Conservation (phyloP, 2,113 vertebrate genomes). For the Psittacara wagleri region DNA sequence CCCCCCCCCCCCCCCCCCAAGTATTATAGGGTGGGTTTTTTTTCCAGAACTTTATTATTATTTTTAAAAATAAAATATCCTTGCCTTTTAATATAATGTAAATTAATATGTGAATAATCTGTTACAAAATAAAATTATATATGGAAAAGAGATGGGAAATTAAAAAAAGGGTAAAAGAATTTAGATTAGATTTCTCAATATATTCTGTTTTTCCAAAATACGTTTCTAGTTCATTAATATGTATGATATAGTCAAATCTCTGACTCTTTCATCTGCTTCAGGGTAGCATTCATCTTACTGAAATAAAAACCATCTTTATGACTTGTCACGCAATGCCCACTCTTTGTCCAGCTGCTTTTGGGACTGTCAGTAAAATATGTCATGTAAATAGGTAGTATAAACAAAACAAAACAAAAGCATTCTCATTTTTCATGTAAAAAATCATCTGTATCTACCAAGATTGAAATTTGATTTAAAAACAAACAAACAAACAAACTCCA, state of each 20-base stretch:
- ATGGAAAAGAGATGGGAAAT: not conserved
- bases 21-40: accelerated
- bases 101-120: not conserved
- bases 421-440: not conserved
- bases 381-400: not conserved
- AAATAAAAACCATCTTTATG: not conserved
- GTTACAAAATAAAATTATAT: not conserved
- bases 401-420: not conserved
- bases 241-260: not conserved
- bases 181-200: not conserved
- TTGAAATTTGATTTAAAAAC: not conserved
- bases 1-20: too few species aligned
- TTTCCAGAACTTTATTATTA: not conserved
- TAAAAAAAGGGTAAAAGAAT: not conserved
- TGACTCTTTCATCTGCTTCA: not conserved
- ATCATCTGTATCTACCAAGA: not conserved
- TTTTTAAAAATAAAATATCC: not conserved
- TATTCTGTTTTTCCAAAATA: not conserved
- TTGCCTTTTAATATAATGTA: not conserved
- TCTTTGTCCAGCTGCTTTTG: not conserved
- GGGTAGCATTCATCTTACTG: not conserved
- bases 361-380: not conserved
- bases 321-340: not conserved
- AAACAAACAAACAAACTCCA: not conserved
- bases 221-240: not conserved